Evolutionary conservation across 2,888 invertebrate species (phyloP).

Genomic region (Cheilosia vernalis): DNA sequence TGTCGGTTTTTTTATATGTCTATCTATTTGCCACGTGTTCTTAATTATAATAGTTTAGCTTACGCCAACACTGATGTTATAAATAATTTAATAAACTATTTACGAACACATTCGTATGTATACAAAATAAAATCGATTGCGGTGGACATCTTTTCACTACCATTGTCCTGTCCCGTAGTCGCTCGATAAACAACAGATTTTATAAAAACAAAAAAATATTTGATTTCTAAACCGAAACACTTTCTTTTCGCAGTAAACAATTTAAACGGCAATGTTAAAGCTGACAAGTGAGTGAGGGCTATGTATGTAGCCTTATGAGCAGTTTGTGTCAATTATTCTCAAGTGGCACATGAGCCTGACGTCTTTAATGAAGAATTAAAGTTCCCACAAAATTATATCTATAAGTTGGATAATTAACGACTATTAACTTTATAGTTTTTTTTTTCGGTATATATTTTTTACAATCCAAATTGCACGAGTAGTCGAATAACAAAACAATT

Average conservation of each 20-base stretch:
- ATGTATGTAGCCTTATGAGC: not conserved
- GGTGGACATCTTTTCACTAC: not conserved
- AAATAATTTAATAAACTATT: conserved; percentile 11
- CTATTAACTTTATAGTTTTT: not conserved
- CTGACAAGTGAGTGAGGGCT: conserved; percentile 25
- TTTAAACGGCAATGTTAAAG: not conserved
- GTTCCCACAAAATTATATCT: not conserved
- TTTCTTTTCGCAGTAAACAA: not conserved
- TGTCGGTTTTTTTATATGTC: conserved; percentile 19
- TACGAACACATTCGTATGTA: not conserved
- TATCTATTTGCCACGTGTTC: conserved; percentile 22
- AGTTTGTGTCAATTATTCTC: conserved; percentile 23
- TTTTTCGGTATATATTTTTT: not conserved
- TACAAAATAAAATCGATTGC: conserved; percentile 14
- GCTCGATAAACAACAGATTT: not conserved
- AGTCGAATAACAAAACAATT: no score
- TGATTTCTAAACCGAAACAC: not conserved
- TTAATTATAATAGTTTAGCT: conserved; percentile 48
- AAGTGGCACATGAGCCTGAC: conserved; percentile 1
- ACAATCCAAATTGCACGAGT: not conserved
- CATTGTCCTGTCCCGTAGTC: not conserved
- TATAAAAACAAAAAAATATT: not conserved
- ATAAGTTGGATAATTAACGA: not conserved
- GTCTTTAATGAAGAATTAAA: not conserved
- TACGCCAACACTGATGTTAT: conserved; percentile 13